phyloP scores from a whole-genome alignment of 2,888 invertebrate species.

The Eupsilia transversa region DNA sequence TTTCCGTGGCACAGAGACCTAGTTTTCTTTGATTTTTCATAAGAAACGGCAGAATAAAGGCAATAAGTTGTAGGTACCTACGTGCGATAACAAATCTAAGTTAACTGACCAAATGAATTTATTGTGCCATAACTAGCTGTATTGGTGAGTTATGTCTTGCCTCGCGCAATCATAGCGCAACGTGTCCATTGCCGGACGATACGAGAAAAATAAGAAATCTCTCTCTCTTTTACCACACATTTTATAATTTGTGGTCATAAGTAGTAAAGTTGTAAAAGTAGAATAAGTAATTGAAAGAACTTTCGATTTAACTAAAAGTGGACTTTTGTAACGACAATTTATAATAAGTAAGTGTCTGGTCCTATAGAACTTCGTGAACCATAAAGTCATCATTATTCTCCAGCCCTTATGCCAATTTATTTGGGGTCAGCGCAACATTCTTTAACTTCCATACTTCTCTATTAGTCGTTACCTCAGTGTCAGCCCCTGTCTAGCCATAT shows the following conservation, averaged over 20 bases:
- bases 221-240: no score
- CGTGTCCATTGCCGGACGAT: slow-evolving; percentile 74
- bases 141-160: slow-evolving; percentile 82
- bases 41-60: not conserved
- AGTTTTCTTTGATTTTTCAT: not conserved
- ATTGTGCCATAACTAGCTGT: slow-evolving; percentile 86
- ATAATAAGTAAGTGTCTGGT: not conserved
- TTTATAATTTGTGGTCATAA: not conserved
- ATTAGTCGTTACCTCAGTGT: not conserved
- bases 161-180: slow-evolving; percentile 55
- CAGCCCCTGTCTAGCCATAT: not conserved
- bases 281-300: not conserved
- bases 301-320: not conserved
- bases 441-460: not conserved
- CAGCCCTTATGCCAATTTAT: no score
- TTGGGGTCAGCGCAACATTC: not conserved
- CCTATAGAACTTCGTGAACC: not conserved
- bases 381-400: no score
- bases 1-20: not conserved
- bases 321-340: not conserved
- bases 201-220: slow-evolving; percentile 32
- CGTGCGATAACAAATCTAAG: slow-evolving; percentile 82
- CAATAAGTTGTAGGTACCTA: slow-evolving; percentile 20
- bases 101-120: slow-evolving; percentile 88
- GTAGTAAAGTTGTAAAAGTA: not conserved